Conservation (phyloP, 2,113 vertebrate species). For the Herpailurus yagouaroundi region DNA sequence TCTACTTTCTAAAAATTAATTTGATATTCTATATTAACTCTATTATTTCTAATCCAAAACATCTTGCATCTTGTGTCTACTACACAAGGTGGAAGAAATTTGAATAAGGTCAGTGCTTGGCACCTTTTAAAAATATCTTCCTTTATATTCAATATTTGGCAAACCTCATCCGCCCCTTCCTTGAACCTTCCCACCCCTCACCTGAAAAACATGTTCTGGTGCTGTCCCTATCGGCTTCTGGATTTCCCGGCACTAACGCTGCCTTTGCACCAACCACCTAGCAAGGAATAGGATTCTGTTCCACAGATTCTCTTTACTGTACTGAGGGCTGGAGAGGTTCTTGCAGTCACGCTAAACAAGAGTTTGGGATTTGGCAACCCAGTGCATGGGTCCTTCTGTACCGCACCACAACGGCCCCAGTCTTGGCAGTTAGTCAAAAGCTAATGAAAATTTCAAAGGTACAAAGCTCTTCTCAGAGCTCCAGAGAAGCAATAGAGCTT, state of each 20-base stretch:
- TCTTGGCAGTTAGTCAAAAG: conserved; percentile 76
- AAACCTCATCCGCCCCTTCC: not conserved
- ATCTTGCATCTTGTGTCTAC: not conserved
- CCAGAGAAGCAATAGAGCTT: conserved; percentile 71
- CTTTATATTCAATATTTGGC: not conserved
- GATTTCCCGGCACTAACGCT: not conserved
- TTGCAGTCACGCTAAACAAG: conserved; percentile 2
- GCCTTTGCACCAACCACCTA: not conserved
- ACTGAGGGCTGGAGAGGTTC: conserved; percentile 33
- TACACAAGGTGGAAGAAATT: not conserved
- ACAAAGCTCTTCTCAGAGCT: conserved; percentile 71
- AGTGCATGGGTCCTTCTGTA: not conserved
- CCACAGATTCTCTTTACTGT: not conserved
- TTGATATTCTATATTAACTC: not conserved
- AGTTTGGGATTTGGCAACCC: conserved; percentile 46
- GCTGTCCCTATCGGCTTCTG: not conserved
- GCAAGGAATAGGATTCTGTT: not conserved
- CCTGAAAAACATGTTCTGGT: not conserved
- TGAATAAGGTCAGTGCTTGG: not conserved
- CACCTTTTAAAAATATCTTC: not conserved
- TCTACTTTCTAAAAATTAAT: not conserved
- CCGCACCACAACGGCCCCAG: not conserved
- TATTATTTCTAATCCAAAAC: not conserved
- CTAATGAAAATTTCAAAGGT: conserved; percentile 82
- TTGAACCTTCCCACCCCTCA: fast-evolving